phyloP scores from a whole-genome alignment of 1,140 invertebrate genomes.

The Gonatopus flavifemur region DNA sequence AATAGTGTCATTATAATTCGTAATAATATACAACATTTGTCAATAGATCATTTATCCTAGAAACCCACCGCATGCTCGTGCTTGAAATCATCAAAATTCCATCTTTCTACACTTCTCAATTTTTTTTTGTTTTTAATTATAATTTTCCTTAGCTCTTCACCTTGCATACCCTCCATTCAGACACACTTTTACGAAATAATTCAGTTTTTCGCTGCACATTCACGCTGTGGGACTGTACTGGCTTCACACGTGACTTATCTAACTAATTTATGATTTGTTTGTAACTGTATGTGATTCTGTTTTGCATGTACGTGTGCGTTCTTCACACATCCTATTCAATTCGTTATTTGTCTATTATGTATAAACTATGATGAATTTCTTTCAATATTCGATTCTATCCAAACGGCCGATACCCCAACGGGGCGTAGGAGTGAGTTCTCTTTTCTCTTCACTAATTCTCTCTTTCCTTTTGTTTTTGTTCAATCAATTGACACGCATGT shows the following conservation, averaged over 20 bases:
- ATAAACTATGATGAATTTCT: too few species aligned
- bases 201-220: constrained; percentile 28
- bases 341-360: too few species aligned
- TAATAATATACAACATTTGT: constrained; percentile 61
- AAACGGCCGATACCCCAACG: too few species aligned
- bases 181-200: constrained; percentile 15
- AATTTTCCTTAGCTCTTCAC: not conserved
- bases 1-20: constrained; percentile 59
- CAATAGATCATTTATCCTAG: constrained; percentile 59
- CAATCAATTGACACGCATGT: not conserved
- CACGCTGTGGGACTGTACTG: constrained; percentile 47
- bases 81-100: constrained; percentile 28
- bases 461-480: constrained; percentile 8
- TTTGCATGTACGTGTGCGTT: too few species aligned
- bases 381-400: too few species aligned
- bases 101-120: constrained; percentile 2
- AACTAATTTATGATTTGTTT: constrained; percentile 44
- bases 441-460: constrained; percentile 6
- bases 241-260: constrained; percentile 44
- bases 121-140: not conserved
- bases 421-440: too few species aligned
- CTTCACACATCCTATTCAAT: too few species aligned
- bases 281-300: constrained; percentile 17
- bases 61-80: constrained; percentile 49
- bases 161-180: constrained; percentile 6